Percentiles rank a stretch among this genome's conserved stretches.
Conservation (phyloP, 2,888 invertebrate genomes). For the Teinopalpus imperialis region DNA sequence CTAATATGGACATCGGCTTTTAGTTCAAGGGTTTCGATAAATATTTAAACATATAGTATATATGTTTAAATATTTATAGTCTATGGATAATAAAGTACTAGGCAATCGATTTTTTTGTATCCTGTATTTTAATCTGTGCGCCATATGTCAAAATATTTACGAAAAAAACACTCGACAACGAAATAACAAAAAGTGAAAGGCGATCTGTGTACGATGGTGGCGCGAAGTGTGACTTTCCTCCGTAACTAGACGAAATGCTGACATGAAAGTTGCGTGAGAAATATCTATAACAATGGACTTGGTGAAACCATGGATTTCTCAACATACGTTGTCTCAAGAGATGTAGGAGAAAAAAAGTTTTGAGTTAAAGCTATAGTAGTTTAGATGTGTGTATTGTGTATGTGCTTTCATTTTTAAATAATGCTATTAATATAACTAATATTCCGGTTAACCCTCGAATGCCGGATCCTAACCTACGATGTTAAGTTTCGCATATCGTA, state of each 20-base stretch:
- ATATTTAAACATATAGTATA: conserved; percentile 24
- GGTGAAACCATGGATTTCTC: conserved; percentile 52
- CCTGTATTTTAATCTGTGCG: too few relatives aligned
- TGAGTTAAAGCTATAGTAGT: too few relatives aligned
- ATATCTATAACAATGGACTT: conserved; percentile 45
- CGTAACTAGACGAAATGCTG: conserved; percentile 67
- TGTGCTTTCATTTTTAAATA: too few relatives aligned
- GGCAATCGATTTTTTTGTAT: too few relatives aligned
- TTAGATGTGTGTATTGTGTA: too few relatives aligned
- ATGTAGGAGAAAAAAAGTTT: too few relatives aligned
- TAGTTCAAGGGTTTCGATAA: conserved; percentile 51
- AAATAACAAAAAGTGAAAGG: conserved; percentile 73
- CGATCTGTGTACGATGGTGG: conserved; percentile 45
- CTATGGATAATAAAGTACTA: neutral
- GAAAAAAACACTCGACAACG: conserved; percentile 8
- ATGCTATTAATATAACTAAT: too few relatives aligned
- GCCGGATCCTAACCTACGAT: too few relatives aligned
- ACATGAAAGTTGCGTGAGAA: conserved; percentile 74
- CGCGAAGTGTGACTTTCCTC: conserved; percentile 66
- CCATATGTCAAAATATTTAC: neutral
- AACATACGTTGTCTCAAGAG: too few relatives aligned
- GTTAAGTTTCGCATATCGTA: too few relatives aligned
- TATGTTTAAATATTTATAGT: neutral
- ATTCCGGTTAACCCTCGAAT: too few relatives aligned
- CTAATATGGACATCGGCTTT: conserved; percentile 60